phyloP scores from a whole-genome alignment of 2,113 vertebrate species.

The Tachysurus fulvidraco region DNA sequence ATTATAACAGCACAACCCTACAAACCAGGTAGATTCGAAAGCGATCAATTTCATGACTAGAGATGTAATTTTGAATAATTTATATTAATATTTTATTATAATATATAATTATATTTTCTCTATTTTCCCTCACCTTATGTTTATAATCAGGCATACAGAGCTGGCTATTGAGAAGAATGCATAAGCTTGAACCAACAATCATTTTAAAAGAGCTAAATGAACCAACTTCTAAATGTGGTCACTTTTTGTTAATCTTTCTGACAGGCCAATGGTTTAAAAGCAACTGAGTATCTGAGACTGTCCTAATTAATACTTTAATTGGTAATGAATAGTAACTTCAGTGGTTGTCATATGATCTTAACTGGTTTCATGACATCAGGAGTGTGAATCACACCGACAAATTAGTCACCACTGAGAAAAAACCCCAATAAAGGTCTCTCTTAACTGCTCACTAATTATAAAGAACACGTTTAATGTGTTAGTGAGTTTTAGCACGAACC shows the following conservation, averaged over 20 bases:
- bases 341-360: background rate
- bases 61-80: background rate
- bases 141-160: background rate
- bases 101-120: background rate
- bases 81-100: background rate
- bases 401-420: background rate
- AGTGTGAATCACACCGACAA: background rate
- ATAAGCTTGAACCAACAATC: background rate
- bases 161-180: background rate
- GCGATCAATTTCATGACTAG: background rate
- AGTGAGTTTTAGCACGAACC: slow-evolving; percentile 61
- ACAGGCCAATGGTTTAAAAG: background rate
- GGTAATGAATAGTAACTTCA: too few relatives aligned
- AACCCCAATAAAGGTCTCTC: background rate
- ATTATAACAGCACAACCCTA: background rate
- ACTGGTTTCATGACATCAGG: background rate
- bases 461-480: background rate
- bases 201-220: background rate
- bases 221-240: background rate
- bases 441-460: background rate
- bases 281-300: background rate
- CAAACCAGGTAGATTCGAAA: background rate
- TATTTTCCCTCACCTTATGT: background rate
- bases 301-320: background rate
- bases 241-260: background rate